Conservation (phyloP, 2,113 vertebrate species). For the Ictalurus furcatus region DNA sequence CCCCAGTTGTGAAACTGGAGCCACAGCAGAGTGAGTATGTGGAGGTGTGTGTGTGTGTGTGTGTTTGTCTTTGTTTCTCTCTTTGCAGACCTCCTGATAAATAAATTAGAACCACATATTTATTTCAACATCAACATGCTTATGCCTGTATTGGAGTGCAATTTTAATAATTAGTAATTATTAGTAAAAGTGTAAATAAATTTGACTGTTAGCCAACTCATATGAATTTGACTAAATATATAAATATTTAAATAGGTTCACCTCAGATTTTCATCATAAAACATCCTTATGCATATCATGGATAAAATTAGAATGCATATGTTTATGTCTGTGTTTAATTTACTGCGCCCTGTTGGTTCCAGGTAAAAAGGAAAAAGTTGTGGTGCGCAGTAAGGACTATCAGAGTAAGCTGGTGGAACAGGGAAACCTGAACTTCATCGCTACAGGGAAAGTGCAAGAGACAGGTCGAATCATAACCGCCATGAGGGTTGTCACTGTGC, state of each 20-base stretch:
- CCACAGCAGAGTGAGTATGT: conserved; percentile 63
- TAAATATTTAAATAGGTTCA: not conserved
- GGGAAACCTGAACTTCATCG: conserved; percentile 87
- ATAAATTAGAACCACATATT: not conserved
- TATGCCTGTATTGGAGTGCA: not conserved
- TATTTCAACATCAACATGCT: not conserved
- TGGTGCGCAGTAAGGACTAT: conserved; percentile 76
- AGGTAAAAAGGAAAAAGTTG: conserved; percentile 75
- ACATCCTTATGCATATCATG: not conserved
- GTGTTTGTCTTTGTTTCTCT: not conserved
- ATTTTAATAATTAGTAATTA: not conserved
- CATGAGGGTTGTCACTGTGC: conserved; percentile 79
- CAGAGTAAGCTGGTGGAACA: conserved; percentile 87
- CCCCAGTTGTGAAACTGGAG: conserved; percentile 55
- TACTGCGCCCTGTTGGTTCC: conserved; percentile 33
- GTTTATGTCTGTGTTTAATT: not conserved
- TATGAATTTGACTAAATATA: not conserved
- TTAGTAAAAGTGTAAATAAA: not conserved
- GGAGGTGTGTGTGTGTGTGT: not conserved
- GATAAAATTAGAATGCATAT: not conserved
- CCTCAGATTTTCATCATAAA: not conserved
- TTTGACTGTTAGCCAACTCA: not conserved
- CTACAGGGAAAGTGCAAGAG: conserved; percentile 83
- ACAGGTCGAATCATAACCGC: conserved; percentile 78
- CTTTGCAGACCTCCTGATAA: not conserved